Percentiles rank a stretch among this genome's conserved stretches.
These are phyloP conservation scores for Pristionchus japonicus DNA, from an alignment of 2,888 invertebrate species.

Conservation along the genomic window DNA sequence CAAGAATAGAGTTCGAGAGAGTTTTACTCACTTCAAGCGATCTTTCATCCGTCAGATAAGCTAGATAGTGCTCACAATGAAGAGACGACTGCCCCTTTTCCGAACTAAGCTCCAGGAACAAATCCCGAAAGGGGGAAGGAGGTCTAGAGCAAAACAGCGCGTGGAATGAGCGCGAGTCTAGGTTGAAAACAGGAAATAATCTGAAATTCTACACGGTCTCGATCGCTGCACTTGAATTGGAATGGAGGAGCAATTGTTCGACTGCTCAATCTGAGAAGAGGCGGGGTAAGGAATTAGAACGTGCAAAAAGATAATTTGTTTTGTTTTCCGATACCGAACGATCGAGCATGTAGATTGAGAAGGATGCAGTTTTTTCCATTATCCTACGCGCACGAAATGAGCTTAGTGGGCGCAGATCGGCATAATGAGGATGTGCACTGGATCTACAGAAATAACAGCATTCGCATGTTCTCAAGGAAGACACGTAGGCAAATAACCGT, in stretches of 20 bases:
- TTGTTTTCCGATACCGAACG: too few species aligned
- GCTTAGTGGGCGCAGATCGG: background rate
- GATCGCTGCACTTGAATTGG: background rate
- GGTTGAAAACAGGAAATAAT: background rate
- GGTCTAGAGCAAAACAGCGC: background rate
- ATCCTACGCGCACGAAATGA: background rate
- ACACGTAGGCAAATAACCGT: background rate
- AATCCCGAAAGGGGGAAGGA: background rate
- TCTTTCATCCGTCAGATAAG: too few species aligned
- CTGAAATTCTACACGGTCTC: background rate
- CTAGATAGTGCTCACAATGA: too few species aligned
- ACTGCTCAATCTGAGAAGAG: too few species aligned
- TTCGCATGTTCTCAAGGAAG: background rate
- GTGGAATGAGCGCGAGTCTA: background rate
- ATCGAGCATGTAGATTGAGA: too few species aligned
- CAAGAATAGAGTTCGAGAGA: background rate
- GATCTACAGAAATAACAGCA: background rate
- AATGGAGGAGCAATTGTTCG: too few species aligned
- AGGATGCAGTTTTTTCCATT: background rate
- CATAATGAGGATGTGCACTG: background rate
- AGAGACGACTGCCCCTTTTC: too few species aligned
- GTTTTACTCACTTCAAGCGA: too few species aligned
- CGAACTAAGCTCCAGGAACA: too few species aligned
- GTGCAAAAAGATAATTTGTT: too few species aligned
- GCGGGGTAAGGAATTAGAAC: background rate